Percentiles rank a stretch among this genome's conserved stretches.
Conservation (phyloP, 2,888 invertebrate genomes). For the Tachystola acroxantha region DNA sequence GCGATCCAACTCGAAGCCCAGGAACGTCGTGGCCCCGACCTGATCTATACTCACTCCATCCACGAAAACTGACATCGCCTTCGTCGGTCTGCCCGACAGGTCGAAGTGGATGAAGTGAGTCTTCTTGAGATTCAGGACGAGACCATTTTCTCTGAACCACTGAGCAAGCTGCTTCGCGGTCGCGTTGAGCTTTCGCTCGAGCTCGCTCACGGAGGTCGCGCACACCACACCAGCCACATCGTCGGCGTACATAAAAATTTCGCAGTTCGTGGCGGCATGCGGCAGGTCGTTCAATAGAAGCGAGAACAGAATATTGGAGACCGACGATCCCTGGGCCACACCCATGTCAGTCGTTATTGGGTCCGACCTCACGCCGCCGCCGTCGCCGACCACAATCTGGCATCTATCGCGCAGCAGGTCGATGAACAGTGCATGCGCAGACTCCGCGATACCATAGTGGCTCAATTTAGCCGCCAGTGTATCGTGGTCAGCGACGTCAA, state of each 20-base stretch:
- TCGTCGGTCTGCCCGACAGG: too few species aligned
- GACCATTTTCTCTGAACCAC: too few species aligned
- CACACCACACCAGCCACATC: too few species aligned
- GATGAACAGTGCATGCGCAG: neutral
- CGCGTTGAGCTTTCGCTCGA: too few species aligned
- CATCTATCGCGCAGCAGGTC: neutral
- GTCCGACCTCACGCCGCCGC: neutral
- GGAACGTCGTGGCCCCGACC: too few species aligned
- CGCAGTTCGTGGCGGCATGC: neutral
- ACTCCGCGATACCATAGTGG: neutral
- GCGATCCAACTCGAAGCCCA: too few species aligned
- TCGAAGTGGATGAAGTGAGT: too few species aligned
- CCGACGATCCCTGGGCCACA: neutral
- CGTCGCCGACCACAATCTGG: neutral
- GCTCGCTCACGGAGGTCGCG: too few species aligned
- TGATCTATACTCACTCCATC: too few species aligned
- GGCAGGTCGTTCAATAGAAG: neutral
- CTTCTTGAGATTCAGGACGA: too few species aligned
- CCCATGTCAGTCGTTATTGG: neutral
- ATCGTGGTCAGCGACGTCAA: neutral
- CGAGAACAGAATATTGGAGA: neutral
- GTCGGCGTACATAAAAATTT: neutral
- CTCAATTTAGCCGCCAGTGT: neutral
- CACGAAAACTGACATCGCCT: too few species aligned
- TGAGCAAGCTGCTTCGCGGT: too few species aligned